A percentile compares a stretch with the other conserved stretches of the same genome.
phyloP scores from a whole-genome alignment of 30 jellyfish, hydroid and myxozoan species.

The Calvadosia cruxmelitensis region DNA sequence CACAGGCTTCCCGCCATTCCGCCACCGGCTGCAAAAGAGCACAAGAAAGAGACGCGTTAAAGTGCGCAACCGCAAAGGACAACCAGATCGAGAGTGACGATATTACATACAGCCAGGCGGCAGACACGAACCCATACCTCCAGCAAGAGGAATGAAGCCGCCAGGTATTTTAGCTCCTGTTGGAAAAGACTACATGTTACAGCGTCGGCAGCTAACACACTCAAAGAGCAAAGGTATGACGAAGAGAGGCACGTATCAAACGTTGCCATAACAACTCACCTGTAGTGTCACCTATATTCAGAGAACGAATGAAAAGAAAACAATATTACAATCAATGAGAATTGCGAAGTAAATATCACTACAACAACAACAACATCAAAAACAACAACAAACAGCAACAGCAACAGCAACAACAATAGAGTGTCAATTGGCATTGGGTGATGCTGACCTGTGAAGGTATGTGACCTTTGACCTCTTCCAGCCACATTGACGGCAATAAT shows the following conservation, averaged over 20 bases:
- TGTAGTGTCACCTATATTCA: too few species aligned
- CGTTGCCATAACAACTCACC: too few species aligned
- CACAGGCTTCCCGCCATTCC: constrained; percentile 64
- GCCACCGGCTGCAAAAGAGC: constrained; percentile 7
- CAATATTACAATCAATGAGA: background rate
- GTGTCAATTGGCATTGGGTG: too few species aligned
- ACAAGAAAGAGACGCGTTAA: constrained; percentile 4
- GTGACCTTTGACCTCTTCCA: constrained; percentile 38
- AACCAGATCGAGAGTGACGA: too few species aligned
- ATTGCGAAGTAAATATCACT: background rate
- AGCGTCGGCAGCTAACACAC: too few species aligned
- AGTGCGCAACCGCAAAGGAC: constrained; percentile 8
- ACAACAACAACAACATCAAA: constrained; percentile 1
- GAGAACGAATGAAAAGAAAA: background rate
- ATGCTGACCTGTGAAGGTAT: too few species aligned
- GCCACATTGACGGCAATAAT: constrained; percentile 74
- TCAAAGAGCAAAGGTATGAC: too few species aligned
- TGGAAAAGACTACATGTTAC: background rate
- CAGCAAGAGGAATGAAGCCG: background rate
- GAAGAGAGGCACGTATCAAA: too few species aligned
- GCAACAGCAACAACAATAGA: too few species aligned
- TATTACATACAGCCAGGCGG: too few species aligned
- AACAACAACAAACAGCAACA: too few species aligned
- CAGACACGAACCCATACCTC: background rate
- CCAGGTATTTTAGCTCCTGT: constrained; percentile 2